These are phyloP conservation scores for Lottia scabra DNA, from an alignment of 2,888 invertebrate species.

Conservation along the genomic window DNA sequence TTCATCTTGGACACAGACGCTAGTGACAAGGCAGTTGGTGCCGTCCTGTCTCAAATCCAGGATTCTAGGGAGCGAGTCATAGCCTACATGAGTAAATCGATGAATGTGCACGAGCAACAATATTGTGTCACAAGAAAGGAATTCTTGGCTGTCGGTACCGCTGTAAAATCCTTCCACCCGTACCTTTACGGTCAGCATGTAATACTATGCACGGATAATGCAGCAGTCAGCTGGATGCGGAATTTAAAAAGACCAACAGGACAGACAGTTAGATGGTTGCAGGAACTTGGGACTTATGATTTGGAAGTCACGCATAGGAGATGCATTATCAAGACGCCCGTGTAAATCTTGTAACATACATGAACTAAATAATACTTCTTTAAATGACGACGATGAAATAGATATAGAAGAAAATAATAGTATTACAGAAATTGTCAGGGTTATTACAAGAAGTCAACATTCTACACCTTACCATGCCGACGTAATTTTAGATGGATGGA, in stretches of 20 bases:
- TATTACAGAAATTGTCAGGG: too few species aligned
- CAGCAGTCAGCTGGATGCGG: neutral
- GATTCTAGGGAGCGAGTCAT: neutral
- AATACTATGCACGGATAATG: neutral
- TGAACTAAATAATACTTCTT: neutral
- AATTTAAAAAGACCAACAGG: neutral
- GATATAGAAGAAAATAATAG: too few species aligned
- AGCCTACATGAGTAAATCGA: slow-evolving; percentile 14
- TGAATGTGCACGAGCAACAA: neutral
- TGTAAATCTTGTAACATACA: neutral
- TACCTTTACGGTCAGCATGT: neutral
- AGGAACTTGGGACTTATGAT: neutral
- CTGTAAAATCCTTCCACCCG: neutral
- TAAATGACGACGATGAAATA: neutral
- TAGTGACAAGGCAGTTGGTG: neutral
- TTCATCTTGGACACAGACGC: neutral
- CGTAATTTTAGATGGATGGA: too few species aligned
- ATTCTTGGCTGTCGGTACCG: neutral
- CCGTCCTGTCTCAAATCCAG: neutral
- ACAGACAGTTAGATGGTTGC: neutral
- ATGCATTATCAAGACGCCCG: neutral
- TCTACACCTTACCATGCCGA: too few species aligned
- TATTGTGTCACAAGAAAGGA: neutral
- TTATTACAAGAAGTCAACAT: too few species aligned
- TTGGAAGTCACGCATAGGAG: neutral